Base-by-base conservation (phyloP, 2,113 vertebrate species). In the Mirza zaza region DNA sequence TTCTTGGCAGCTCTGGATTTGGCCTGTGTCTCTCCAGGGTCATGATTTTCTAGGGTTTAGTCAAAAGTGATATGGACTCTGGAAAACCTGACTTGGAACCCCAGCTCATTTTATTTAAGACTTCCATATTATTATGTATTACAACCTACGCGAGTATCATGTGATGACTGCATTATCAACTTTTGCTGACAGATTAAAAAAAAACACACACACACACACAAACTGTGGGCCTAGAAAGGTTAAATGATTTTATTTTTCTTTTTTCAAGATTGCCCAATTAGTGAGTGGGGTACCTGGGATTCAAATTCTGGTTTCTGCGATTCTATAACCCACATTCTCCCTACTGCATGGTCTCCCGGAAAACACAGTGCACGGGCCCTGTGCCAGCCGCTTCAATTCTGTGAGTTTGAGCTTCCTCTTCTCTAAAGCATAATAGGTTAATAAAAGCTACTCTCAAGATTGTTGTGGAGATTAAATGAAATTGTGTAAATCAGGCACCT, bases 401-500 rank as follows among this genome's bases (percentile, higher is more conserved):
- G 67, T 32, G 70, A 87, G n/a, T 81, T 90, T 71, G 50, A 36
- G 61, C 45, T 86, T 87, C 59, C 59, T 83, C 27, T 3, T 77
- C 32, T 65, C 71, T 77, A 65, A 79, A 85, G 32, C 6, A n/a
- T 52, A 55, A 94, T 20, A 59, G 70, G 45, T 87, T 93, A 59
- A 32, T 55, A 52, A 88, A 87, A 50, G 55, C 29, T 59, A 50
- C 42, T 80, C 36, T 97, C 23, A 68, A 95, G 67, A 80, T 50
- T 14, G 42, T 57, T 82, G 67, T 50, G 29, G 61, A 83, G 91
- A 95, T 70, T 73, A 70, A 39, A n/a, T 29, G 25, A 75, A 82
- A 84, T 93, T 82, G 89, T 52, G 86, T 82, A 82, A 79, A 96
- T 95, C 21, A 75, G 88, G 67, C 48, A 70, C 55, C n/a, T 34